Conservation (phyloP, 1,140 invertebrate species). For the Battus philenor region DNA sequence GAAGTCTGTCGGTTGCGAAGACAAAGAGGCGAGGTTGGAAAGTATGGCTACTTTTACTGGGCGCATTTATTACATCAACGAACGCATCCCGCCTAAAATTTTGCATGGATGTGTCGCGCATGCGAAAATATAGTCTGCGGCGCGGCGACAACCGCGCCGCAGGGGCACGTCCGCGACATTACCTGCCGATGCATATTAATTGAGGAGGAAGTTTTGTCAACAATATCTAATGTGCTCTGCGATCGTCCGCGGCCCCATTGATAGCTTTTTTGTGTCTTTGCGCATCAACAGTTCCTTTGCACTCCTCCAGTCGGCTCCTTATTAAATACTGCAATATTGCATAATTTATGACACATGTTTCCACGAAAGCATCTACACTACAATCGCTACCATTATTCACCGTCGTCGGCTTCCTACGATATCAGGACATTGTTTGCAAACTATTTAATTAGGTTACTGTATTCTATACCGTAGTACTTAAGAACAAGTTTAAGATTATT, state of each 20-base stretch:
- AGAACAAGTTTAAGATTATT: slow-evolving; percentile 67
- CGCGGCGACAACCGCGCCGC: slow-evolving; percentile 34
- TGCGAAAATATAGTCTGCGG: slow-evolving; percentile 53
- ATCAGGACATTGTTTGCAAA: slow-evolving; percentile 38
- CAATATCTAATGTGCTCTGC: slow-evolving; percentile 71
- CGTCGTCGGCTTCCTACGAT: slow-evolving; percentile 29
- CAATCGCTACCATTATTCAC: slow-evolving; percentile 49
- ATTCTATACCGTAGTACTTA: slow-evolving; percentile 58
- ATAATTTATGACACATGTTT: slow-evolving; percentile 53
- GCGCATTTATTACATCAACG: slow-evolving; percentile 50
- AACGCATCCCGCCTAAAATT: slow-evolving; percentile 74
- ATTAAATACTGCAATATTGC: slow-evolving; percentile 55
- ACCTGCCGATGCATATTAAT: slow-evolving; percentile 72
- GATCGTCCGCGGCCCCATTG: slow-evolving; percentile 58
- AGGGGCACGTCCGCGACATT: slow-evolving; percentile 61
- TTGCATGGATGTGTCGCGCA: slow-evolving; percentile 71
- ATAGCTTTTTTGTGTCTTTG: slow-evolving; percentile 63
- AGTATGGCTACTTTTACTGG: slow-evolving; percentile 58
- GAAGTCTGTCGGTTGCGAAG: slow-evolving; percentile 28
- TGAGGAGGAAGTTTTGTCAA: slow-evolving; percentile 72
- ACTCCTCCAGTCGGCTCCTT: slow-evolving; percentile 46
- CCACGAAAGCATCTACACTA: slow-evolving; percentile 29
- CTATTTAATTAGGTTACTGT: slow-evolving; percentile 66
- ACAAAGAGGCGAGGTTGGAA: slow-evolving; percentile 53
- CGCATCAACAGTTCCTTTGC: slow-evolving; percentile 45